Conservation (phyloP, 2,888 invertebrate genomes). For the Epinotia demarniana region DNA sequence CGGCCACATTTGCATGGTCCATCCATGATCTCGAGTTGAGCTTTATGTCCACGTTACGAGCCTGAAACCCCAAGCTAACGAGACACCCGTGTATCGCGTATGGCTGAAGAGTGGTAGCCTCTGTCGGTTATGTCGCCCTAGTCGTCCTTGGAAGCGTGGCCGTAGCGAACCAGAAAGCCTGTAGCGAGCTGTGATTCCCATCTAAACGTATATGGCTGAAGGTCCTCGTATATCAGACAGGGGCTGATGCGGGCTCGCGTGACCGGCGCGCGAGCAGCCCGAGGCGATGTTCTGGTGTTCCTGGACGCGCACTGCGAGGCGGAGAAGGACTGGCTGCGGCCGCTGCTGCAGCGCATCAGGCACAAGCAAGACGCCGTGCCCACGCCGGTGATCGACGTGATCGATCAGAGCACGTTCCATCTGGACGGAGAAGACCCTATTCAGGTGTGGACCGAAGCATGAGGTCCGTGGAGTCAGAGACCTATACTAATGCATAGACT, state of each 20-base stretch:
- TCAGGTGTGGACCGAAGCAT: conserved; percentile 60
- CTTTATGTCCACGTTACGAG: background rate
- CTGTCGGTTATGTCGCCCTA: no score
- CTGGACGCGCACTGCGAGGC: conserved; percentile 97
- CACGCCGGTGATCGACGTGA: conserved; percentile 97
- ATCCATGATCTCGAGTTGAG: background rate
- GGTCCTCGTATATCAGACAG: conserved; percentile 77
- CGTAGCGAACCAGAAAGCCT: no score
- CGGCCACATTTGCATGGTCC: background rate
- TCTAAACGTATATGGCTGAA: background rate
- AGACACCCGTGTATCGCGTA: background rate
- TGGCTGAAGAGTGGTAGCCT: background rate
- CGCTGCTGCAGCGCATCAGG: conserved; percentile 91
- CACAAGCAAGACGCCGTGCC: conserved; percentile 90
- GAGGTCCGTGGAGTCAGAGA: background rate
- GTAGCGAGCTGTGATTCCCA: no score
- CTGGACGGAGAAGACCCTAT: conserved; percentile 64
- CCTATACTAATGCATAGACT: no score
- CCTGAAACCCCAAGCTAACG: background rate
- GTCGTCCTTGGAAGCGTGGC: no score
- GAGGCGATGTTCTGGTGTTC: conserved; percentile 93
- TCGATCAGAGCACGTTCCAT: conserved; percentile 90
- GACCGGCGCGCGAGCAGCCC: conserved; percentile 92
- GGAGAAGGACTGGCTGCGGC: conserved; percentile 92
- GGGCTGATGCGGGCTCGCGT: conserved; percentile 96